phyloP scores from a whole-genome alignment of 2,113 vertebrate species.

The Hippocampus comes region DNA sequence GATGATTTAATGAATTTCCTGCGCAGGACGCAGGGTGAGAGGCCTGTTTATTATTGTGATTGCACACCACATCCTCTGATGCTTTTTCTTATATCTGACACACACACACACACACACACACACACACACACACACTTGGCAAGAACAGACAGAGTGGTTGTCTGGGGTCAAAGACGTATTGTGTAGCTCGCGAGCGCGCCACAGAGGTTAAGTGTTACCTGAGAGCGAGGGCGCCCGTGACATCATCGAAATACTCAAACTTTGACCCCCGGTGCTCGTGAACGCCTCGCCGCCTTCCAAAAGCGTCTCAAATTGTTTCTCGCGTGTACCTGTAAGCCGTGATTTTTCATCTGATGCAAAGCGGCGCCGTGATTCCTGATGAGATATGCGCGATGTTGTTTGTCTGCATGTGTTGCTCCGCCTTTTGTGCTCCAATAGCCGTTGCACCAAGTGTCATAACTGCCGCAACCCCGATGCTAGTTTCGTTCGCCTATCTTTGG shows the following conservation, averaged over 20 bases:
- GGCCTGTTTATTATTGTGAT: constrained; percentile 78
- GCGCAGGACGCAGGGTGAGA: constrained; percentile 60
- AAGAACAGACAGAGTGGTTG: constrained; percentile 47
- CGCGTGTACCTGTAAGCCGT: background rate
- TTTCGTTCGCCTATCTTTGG: too few species aligned
- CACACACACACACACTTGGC: constrained; percentile 50
- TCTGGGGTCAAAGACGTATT: constrained; percentile 59
- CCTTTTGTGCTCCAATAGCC: too few species aligned
- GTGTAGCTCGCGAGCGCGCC: constrained; percentile 55
- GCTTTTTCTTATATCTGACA: constrained; percentile 70
- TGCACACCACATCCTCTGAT: constrained; percentile 73
- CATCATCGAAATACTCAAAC: constrained; percentile 59
- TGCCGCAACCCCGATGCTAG: too few species aligned
- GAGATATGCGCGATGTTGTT: too few species aligned
- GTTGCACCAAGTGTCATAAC: too few species aligned
- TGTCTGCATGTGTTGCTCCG: too few species aligned
- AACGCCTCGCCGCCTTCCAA: background rate
- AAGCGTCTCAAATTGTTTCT: background rate
- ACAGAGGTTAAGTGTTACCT: constrained; percentile 67
- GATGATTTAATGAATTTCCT: constrained; percentile 79
- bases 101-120: constrained; percentile 64
- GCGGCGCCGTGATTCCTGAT: background rate
- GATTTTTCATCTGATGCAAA: background rate
- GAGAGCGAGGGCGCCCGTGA: constrained; percentile 51
- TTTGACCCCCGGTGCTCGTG: constrained; percentile 21